Evolutionary conservation across 2,113 vertebrate species (phyloP), one percentile per base, ranked within the genome.

Genomic region (Acanthochromis polyacanthus): DNA sequence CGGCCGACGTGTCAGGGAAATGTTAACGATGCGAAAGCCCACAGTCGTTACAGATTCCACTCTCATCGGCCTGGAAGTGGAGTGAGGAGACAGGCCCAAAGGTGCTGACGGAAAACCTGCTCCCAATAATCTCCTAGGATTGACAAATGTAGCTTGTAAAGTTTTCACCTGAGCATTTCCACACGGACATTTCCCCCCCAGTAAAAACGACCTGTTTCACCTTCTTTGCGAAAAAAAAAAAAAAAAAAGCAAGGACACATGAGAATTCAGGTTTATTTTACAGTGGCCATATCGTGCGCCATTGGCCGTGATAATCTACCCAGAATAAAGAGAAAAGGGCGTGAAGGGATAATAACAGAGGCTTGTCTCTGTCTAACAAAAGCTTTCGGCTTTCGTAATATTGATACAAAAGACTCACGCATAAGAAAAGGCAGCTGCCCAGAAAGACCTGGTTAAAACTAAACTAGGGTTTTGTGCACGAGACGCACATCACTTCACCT

Each of bases 21-120:
- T 96, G 95, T 94, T 95, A 96, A 95, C 95, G 93, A 95, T 90
- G 93, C 93, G 91, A 93, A 95, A 94, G 92, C 93, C 93, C 96
- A 91, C 83, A 93, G 91, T 92, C 1, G 78, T 94, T 88, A 89
- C 80, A 64, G 90, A 93, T 94, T 95, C 89, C 91, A 72, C 89
- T 94, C 89, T 70, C 83, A 84, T 78, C 57, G 85, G 90, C 81
- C 75, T 88, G 89, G 87, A 85, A 89, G 88, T 82, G 73, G 69
- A 80, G 80, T 16, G 30, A 63, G 81, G 71, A 81, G 86, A 85
- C 62, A 17, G 77, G 55, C 71, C 85, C 20, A 3, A 53, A 79
- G 80, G 90, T 87, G 87, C 32, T 91, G 91, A 93, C 45, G 73
- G 88, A 87, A 83, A 89, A 80, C 78, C 72, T 78, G 81, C 78